Base-by-base conservation (phyloP, 2,113 vertebrate genomes). In the Scytalopus superciliaris region DNA sequence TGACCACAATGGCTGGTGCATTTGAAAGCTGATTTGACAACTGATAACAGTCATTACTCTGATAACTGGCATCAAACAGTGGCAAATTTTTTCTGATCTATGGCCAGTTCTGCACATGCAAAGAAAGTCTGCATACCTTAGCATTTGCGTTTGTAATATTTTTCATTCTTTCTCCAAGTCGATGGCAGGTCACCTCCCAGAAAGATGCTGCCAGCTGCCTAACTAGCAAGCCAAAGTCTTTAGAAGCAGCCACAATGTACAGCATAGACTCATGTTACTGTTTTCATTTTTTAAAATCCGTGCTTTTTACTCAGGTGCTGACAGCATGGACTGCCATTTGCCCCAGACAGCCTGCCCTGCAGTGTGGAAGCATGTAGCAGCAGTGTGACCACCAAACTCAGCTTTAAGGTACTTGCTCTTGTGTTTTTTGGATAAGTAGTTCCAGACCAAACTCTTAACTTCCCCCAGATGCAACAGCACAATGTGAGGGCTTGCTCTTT, bases 21-120 rank as follows among this genome's bases (percentile, higher is more conserved):
- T 66, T 80, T 66, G 24, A 56, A 70, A 80, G 28, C 10, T 69
- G 4, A 10, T 69, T 69, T 50, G 33, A 37, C 2, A 1, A 44
- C 35, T 45, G 50, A 31, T 50, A 33, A 87, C 49, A 70, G 18
- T 79, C 21, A 59, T 27, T 59, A 24, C 44, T 59, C 7, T 56
- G 16, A 52, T 24, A 23, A 57, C 23, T 42, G 28, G 25, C 23
- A 63, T 17, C 45, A 40, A 78, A 39, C 5, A 56, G 3, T 37
- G 63, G 7, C 23, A 72, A 90, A 52, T 52, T 56, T 35, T 70
- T 75, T 87, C 62, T 33, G 22, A 49, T 27, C n/a, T 73, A 4
- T 27, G 7, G 9, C 25, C 39, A 53, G 14, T 52, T 76, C 19
- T 2, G 1, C 10, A 45, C 0, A 0, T 21, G 24, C 0, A 1